Evolutionary conservation across 1,140 invertebrate species (phyloP), one percentile per base, ranked within the genome.

Genomic region (Panagrolaimus sp.): DNA sequence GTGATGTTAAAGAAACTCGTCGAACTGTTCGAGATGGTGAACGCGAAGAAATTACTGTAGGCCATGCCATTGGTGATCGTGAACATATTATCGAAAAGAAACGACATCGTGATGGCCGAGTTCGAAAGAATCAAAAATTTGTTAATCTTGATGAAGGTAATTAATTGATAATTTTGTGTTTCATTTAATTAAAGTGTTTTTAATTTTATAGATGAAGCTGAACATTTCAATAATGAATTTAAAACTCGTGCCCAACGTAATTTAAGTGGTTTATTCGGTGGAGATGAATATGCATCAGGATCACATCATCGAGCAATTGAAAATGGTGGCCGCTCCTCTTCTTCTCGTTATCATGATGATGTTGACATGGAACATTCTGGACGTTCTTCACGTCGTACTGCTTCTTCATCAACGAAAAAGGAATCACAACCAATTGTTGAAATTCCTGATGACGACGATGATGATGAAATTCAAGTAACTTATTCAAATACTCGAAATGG

Each of bases 61-160:
- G 80, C 9, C 79, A 81, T 71, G 45, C 67, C 5, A 81, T 81
- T 46, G 79, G 79, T 0, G 75, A 82, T 16, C 62, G 76, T 16
- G 47, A 76, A 0, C 79, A 81, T 64, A 46, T 77, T 5, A 77
- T 82, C 27, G 79, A 81, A 38, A 81, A 81, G 72, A 82, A 82
- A 65, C 71, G 79, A 9, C 78, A 79, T 68, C 66, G 73, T 14
- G 78, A 81, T 25, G 79, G 79, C n/a, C 69, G 67, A 25, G 57
- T 81, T 45, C 67, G 79, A 25, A 72, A 72, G 20, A 65, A 80
- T 16, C 79, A 81, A 63, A 67, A 67, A 64, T 81, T 81, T 61
- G 70, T 79, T 13, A 82, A 82, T 62, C 45, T 81, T 23, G 68
- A 79, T 63, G 77, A 82, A 69, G 63, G 73, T 76, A 20, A 45